Conservation (phyloP, 2,888 invertebrate genomes). For the Girardia tigrina region DNA sequence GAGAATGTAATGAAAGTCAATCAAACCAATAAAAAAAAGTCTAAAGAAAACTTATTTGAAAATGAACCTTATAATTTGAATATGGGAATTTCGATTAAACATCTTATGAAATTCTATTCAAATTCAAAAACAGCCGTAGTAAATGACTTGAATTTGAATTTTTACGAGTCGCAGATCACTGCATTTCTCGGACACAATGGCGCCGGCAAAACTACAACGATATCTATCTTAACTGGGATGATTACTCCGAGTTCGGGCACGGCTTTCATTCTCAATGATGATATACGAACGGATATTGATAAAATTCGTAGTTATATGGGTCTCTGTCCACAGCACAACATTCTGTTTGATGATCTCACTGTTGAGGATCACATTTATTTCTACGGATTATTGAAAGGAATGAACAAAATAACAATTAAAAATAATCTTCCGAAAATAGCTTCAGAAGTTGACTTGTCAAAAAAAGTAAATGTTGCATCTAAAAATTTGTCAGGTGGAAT, state of each 20-base stretch:
- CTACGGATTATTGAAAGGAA: conserved; percentile 51
- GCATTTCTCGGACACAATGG: conserved; percentile 75
- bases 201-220: conserved; percentile 51
- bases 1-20: neutral
- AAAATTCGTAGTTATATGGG: conserved; percentile 63
- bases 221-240: conserved; percentile 55
- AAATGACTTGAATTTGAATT: conserved; percentile 61
- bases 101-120: conserved; percentile 56
- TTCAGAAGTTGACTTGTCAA: conserved; percentile 59
- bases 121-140: conserved; percentile 54
- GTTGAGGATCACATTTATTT: conserved; percentile 50
- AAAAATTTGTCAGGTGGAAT: conserved; percentile 60
- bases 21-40: neutral
- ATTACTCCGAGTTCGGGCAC: conserved; percentile 64
- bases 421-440: conserved; percentile 55
- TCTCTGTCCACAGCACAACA: conserved; percentile 77
- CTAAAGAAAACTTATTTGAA: conserved; percentile 44
- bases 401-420: conserved; percentile 43
- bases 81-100: conserved; percentile 63
- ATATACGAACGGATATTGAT: conserved; percentile 59
- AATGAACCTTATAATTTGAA: conserved; percentile 51
- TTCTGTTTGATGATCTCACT: conserved; percentile 57
- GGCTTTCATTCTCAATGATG: conserved; percentile 61
- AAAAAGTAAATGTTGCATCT: conserved; percentile 53
- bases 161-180: conserved; percentile 70